These are phyloP conservation scores for Cynodonichthys magdalenae DNA, from an alignment of 2,797 vertebrate species.

Conservation along the genomic window DNA sequence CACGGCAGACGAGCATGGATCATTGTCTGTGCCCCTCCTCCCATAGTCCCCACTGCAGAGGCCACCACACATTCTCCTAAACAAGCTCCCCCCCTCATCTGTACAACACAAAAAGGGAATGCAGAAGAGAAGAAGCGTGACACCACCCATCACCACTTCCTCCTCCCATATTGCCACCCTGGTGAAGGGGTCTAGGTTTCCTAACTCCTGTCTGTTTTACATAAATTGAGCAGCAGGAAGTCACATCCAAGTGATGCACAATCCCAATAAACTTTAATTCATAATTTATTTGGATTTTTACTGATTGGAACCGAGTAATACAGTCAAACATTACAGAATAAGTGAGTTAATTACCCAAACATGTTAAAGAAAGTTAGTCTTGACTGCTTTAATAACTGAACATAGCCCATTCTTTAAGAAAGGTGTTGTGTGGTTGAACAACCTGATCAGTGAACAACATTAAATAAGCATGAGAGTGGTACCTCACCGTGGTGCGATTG, in stretches of 20 bases:
- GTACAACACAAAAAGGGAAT: slow-evolving; percentile 51
- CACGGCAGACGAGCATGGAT: slow-evolving; percentile 69
- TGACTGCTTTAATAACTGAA: too few species aligned
- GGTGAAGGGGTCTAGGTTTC: slow-evolving; percentile 37
- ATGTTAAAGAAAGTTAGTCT: too few species aligned
- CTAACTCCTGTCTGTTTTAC: slow-evolving; percentile 27
- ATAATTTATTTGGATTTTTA: neutral
- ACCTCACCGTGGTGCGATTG: too few species aligned
- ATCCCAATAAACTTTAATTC: neutral
- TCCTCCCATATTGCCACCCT: slow-evolving; percentile 34
- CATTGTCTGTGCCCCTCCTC: slow-evolving; percentile 80
- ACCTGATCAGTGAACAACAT: too few species aligned
- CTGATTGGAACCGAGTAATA: neutral
- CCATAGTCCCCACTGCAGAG: slow-evolving; percentile 82
- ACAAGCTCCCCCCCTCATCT: slow-evolving; percentile 42
- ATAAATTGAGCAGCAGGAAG: slow-evolving; percentile 49
- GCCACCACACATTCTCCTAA: slow-evolving; percentile 83
- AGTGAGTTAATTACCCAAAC: too few species aligned
- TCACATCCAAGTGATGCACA: slow-evolving; percentile 9
- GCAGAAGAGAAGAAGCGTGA: slow-evolving; percentile 24
- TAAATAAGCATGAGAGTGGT: too few species aligned
- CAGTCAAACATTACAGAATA: too few species aligned
- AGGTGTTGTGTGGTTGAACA: too few species aligned
- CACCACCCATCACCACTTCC: slow-evolving; percentile 7
- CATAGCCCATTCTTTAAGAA: too few species aligned